Base-by-base conservation (phyloP, 2,113 vertebrate genomes). In the Xiphophorus hellerii region DNA sequence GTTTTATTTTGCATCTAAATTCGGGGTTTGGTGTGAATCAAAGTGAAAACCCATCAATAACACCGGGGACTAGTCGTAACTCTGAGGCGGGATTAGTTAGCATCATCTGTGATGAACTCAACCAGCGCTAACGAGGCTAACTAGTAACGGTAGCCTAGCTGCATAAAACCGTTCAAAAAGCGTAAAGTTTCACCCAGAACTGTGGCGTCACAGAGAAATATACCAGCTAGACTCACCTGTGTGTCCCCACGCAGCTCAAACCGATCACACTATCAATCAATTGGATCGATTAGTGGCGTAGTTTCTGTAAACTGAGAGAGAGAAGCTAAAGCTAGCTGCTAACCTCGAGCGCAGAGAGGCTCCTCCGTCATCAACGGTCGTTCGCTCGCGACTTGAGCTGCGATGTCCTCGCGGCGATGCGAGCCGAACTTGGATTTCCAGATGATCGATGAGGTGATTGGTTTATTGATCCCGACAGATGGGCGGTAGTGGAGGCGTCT, bases 341-440 rank as follows among this genome's bases (percentile, higher is more conserved):
- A 90, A 91, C 89, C 89, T 90, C 90, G 83, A 79, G 86, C 82
- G 77, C 77, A 65, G 62, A n/a, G 87, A 89, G 86, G 79, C 89
- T 83, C 87, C 33, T 39, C 71, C 84, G 78, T 76, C 84, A 80
- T 86, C 30, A 28, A 81, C 73, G 71, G 17, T 22, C 17, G 42
- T 68, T 82, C 73, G 78, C 76, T 51, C 35, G 81, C 76, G 62
- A 30, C 25, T 66, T 0, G n/a, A n/a, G 10, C 66, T 58, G 6
- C 39, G 65, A 30, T 61, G 48, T 70, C 61, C 63, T 64, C 27
- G 1, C 10, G 2, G 10, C 14, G 30, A 3, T 6, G 66, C 0
- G 27, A 39, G n/a, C 3, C 65, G 66, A 17, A 48, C 81, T 1
- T 25, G n/a, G 39, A 14, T 22, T 10, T 44, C 5, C 5, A 25